These are phyloP conservation scores for Spisula subtruncata DNA, from an alignment of 2,888 invertebrate species.

Conservation along the genomic window DNA sequence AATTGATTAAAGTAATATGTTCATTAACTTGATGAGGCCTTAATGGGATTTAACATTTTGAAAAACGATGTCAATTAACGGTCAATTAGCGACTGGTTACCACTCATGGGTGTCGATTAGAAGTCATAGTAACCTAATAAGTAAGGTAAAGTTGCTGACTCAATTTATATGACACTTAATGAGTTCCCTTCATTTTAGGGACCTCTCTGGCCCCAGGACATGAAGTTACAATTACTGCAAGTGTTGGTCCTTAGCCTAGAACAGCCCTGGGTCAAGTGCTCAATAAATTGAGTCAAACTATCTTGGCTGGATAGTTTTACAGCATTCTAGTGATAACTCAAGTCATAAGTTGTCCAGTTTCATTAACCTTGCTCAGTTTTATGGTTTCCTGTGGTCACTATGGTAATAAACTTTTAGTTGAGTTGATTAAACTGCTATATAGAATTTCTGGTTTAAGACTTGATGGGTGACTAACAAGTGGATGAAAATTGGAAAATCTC, in stretches of 20 bases:
- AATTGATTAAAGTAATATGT: too few relatives aligned
- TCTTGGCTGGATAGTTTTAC: constrained; percentile 38
- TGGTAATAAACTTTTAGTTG: constrained; percentile 19
- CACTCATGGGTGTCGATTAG: too few relatives aligned
- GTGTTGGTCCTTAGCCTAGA: neutral
- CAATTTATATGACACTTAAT: too few relatives aligned
- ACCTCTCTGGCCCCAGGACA: constrained; percentile 8
- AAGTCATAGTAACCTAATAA: too few relatives aligned
- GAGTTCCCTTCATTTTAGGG: too few relatives aligned
- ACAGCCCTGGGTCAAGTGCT: constrained; percentile 27
- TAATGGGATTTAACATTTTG: too few relatives aligned
- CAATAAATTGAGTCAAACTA: constrained; percentile 36
- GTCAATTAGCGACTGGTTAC: too few relatives aligned
- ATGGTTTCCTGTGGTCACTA: constrained; percentile 39
- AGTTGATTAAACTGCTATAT: constrained; percentile 19
- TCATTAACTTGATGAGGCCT: too few relatives aligned
- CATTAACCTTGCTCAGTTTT: constrained; percentile 37
- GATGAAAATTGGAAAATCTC: neutral
- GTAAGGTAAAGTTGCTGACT: too few relatives aligned
- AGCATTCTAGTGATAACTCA: constrained; percentile 31
- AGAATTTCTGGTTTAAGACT: neutral
- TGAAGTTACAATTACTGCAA: neutral
- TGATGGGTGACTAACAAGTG: constrained; percentile 11
- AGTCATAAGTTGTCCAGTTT: constrained; percentile 27
- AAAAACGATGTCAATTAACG: too few relatives aligned